phyloP scores from a whole-genome alignment of 2,113 vertebrate species.

The Stegostoma tigrinum region DNA sequence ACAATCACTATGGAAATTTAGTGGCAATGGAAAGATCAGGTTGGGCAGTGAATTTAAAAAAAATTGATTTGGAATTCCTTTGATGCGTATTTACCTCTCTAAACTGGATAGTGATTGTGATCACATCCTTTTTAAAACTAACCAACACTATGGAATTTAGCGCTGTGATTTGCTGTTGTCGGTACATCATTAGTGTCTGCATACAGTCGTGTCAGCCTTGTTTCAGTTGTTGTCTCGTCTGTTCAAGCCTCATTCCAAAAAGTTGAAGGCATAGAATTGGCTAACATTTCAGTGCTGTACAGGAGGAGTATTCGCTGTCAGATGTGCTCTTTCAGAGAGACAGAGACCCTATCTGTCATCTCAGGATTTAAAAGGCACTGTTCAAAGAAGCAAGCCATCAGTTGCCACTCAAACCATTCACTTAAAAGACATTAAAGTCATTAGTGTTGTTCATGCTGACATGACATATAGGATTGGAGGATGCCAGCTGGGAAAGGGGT shows the following conservation, averaged over 20 bases:
- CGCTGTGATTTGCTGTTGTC: background rate
- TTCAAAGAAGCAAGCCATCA: background rate
- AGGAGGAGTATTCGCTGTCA: background rate
- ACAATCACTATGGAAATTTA: background rate
- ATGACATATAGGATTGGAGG: too few species aligned
- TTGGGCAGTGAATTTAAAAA: background rate
- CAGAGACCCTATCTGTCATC: background rate
- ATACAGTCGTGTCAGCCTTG: background rate
- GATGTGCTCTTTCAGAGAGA: background rate
- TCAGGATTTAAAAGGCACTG: background rate
- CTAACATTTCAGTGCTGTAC: background rate
- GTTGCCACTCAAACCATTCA: background rate
- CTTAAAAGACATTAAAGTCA: background rate
- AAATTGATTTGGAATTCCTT: background rate
- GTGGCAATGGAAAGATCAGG: background rate
- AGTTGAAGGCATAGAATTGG: background rate
- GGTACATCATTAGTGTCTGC: background rate
- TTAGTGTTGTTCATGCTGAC: too few species aligned
- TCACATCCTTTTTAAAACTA: background rate
- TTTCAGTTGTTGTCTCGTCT: background rate
- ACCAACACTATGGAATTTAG: background rate
- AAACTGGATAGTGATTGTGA: background rate
- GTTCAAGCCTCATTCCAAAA: background rate
- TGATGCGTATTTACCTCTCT: background rate
- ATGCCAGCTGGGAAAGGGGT: too few species aligned